phyloP scores from a whole-genome alignment of 2,113 vertebrate genomes.

The Bos taurus region DNA sequence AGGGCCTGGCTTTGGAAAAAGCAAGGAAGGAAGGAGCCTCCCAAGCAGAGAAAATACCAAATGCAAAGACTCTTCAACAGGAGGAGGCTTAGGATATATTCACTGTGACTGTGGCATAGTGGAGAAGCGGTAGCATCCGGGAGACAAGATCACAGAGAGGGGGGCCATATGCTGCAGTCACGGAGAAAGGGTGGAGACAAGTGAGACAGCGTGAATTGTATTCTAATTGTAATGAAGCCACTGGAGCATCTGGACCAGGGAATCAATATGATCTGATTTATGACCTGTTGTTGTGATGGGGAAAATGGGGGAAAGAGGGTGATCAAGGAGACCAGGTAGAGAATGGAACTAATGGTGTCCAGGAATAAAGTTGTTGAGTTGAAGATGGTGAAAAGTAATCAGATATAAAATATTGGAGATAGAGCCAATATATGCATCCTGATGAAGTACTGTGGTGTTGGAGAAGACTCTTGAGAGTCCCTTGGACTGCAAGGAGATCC shows the following conservation, averaged over 20 bases:
- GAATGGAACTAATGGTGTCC: background rate
- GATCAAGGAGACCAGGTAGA: background rate
- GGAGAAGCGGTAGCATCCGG: rapidly evolving
- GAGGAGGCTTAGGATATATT: background rate
- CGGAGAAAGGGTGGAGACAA: rapidly evolving
- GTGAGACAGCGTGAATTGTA: background rate
- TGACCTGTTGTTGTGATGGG: background rate
- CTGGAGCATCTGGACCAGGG: background rate
- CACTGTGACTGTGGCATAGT: rapidly evolving
- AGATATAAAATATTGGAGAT: background rate
- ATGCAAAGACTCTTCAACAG: background rate
- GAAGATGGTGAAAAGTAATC: background rate
- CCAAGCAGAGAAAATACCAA: background rate
- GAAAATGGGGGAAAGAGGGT: background rate
- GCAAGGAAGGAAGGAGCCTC: background rate
- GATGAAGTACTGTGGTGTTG: too few relatives aligned
- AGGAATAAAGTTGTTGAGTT: background rate
- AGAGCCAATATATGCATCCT: background rate
- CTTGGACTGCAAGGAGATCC: too few relatives aligned
- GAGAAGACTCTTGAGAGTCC: too few relatives aligned
- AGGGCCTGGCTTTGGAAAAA: background rate
- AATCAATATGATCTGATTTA: background rate
- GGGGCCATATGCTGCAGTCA: background rate
- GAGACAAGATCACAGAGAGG: too few relatives aligned
- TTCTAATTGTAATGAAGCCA: background rate